These are phyloP conservation scores for Microchirus variegatus DNA, from an alignment of 2,797 vertebrate genomes.

Conservation along the genomic window DNA sequence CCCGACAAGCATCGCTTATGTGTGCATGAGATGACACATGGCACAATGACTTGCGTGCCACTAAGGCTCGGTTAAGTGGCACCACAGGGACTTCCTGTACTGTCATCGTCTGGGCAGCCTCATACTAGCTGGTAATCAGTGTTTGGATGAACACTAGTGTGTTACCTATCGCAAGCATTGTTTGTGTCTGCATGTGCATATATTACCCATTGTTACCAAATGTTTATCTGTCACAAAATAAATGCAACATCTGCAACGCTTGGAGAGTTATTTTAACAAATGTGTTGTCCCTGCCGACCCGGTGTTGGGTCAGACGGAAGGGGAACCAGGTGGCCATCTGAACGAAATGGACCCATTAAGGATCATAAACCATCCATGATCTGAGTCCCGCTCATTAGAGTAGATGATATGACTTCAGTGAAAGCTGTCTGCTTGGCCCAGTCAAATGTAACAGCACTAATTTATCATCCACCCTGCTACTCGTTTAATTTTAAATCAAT, in stretches of 20 bases:
- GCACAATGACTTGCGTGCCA: constrained; percentile 52
- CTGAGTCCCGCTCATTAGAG: constrained; percentile 22
- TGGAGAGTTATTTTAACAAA: constrained; percentile 35
- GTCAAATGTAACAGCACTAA: constrained; percentile 17
- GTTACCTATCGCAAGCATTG: constrained; percentile 39
- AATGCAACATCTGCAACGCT: constrained; percentile 71
- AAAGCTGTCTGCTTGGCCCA: constrained; percentile 27
- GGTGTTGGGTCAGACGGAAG: constrained; percentile 32
- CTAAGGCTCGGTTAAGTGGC: constrained; percentile 47
- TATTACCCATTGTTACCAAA: constrained; percentile 69
- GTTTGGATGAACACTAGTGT: constrained; percentile 50
- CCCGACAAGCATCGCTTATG: constrained; percentile 54
- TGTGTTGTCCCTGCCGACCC: constrained; percentile 36
- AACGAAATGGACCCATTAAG: constrained; percentile 28
- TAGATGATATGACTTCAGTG: constrained; percentile 12
- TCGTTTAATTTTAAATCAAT: neutral
- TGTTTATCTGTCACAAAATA: constrained; percentile 65
- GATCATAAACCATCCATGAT: constrained; percentile 18
- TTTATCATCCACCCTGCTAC: constrained; percentile 4
- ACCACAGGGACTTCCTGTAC: constrained; percentile 46
- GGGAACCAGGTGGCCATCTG: constrained; percentile 43
- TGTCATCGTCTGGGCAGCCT: constrained; percentile 49
- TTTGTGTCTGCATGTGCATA: constrained; percentile 31
- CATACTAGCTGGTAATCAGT: constrained; percentile 60
- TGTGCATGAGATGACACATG: constrained; percentile 54